These are phyloP conservation scores for Lacanobia oleracea DNA, from an alignment of 2,888 invertebrate species.

Conservation along the genomic window DNA sequence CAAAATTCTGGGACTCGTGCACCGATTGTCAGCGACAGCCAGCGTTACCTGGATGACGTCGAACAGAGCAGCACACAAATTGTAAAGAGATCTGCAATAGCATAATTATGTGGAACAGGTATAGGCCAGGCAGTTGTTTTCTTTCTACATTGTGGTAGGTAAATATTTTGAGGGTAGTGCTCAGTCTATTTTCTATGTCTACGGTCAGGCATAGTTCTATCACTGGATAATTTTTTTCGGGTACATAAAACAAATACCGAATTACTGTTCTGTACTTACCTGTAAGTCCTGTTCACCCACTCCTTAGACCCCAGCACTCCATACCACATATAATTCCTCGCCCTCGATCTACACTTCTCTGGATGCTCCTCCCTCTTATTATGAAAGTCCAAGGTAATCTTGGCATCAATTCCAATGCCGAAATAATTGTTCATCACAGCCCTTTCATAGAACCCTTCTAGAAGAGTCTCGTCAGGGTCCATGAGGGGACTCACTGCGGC, in stretches of 20 bases:
- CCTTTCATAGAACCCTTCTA: conserved; percentile 97
- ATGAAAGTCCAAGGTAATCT: conserved; percentile 99
- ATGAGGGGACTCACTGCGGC: conserved; percentile 98
- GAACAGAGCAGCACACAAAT: too few relatives aligned
- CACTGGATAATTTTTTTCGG: too few relatives aligned
- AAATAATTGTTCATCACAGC: conserved; percentile 99
- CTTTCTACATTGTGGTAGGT: too few relatives aligned
- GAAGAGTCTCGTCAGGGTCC: conserved; percentile 96
- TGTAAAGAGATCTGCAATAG: too few relatives aligned
- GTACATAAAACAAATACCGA: background rate
- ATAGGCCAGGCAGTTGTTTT: too few relatives aligned
- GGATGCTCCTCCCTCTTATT: conserved; percentile 99
- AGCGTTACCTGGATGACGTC: too few relatives aligned
- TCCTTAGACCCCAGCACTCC: conserved; percentile 95
- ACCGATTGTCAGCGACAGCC: too few relatives aligned
- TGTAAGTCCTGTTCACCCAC: conserved; percentile 97
- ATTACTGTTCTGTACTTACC: conserved; percentile 88
- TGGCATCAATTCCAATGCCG: conserved; percentile 99
- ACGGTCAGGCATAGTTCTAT: too few relatives aligned
- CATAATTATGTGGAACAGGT: too few relatives aligned
- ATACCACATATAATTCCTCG: conserved; percentile 99
- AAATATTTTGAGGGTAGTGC: too few relatives aligned
- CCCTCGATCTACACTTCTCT: conserved; percentile 98
- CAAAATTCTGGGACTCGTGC: too few relatives aligned
- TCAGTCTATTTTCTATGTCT: too few relatives aligned